Evolutionary conservation across 2,888 invertebrate species (phyloP), one percentile per base, ranked within the genome.

Genomic region (Tortrix viridana): DNA sequence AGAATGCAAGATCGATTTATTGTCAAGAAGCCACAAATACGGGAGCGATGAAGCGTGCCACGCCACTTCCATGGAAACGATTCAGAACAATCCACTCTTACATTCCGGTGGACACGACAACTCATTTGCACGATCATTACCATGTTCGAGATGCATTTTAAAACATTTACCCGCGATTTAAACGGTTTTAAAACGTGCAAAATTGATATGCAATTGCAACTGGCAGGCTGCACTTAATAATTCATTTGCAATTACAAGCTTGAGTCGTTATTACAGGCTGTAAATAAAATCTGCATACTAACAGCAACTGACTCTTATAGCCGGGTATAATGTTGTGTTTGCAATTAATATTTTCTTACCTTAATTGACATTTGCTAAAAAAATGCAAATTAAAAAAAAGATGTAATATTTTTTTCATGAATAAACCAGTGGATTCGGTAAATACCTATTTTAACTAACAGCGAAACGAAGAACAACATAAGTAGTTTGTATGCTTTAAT

Each of bases 1-100:
- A 48, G 58, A 53, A 63, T 53, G 41, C 47, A 38, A 53, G 58
- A 53, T 53, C 38, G 32, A 63, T 58, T 63, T 63, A 63, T 63
- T 32, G 62, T 20, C 56, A 57, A 52, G 18, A 53, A 47, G 20
- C 19, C 23, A 43, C 41, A 32, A 58, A 48, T 19, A 56, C 44
- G 43, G 26, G 18, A 32, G 44, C 57, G 47, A 63, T 52, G 18
- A 22, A 53, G 57, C 63, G 63, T 62, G 54, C 16, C 47, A 55
- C 23, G 54, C 16, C 47, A 55, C 23, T 58, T 63, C 63, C 62
- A 46, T 59, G 49, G 19, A 50, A 44, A n/a, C 54, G 44, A 55
- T 55, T 26, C 44, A 48, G 16, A 48, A n/a, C 26, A 44, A 44
- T 44, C 20, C 38, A 53, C 53, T 57, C 58, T 63, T 63, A 55